Evolutionary conservation across 2,113 vertebrate species (phyloP), one percentile per base, ranked within the genome.

Genomic region (Lepidothrix coronata): DNA sequence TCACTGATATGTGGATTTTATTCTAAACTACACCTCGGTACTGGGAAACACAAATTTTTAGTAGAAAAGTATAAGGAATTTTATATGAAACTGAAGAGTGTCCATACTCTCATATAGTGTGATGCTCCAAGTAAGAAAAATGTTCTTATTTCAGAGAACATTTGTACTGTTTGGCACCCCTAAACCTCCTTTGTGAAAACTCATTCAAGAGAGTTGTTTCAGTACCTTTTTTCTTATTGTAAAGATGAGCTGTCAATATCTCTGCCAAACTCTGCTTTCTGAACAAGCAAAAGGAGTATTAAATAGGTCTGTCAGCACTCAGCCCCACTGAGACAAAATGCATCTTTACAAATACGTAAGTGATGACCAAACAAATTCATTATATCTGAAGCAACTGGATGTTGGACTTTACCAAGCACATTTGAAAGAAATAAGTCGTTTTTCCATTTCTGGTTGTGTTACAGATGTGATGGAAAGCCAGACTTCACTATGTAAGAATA

Each of bases 391-490:
- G 30, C 61, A 81, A 66, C 55, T 77, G 51, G 66, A 30, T 88
- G 74, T 44, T 95, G 78, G 52, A 61, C 58, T 94, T 95, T 16
- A 74, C 70, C 35, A 51, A 87, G 49, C 16, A 57, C 72, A 79
- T 94, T 92, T 94, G 84, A 94, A 95, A 96, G 31, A 66, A 67
- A 91, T 85, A 37, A 79, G 35, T 75, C 67, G 48, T 80, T 95
- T 95, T 95, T 75, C 66, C 27, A 11, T 46, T 97, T 97, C 93
- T 30, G 19, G 11, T 71, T 74, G 20, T 70, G 52, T 57, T 87
- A 43, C 30, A 84, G 59, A 39, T 84, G 48, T 41, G 61, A 27
- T 89, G 23, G 61, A 70, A 85, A 91, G n/a, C 18, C 59, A 74
- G 51, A 31, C 35, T 74, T 91, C 37, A 11, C 44, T 73, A 10